Conservation (phyloP, 92 coral and sea anemone genomes). For the Umimayanthus chanpuru region DNA sequence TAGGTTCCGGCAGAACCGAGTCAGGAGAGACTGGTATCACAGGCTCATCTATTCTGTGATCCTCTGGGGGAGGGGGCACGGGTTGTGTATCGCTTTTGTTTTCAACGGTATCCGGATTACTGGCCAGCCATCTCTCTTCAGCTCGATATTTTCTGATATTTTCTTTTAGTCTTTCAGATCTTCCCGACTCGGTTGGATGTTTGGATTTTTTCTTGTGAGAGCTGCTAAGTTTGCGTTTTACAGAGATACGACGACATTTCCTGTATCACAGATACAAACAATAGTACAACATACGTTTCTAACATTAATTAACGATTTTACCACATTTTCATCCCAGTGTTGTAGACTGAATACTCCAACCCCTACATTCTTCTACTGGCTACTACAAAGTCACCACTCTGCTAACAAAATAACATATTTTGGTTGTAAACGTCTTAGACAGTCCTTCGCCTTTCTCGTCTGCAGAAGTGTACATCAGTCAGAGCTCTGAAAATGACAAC, state of each 20-base stretch:
- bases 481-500: no score
- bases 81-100: constrained; percentile 54
- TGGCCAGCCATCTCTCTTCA: constrained; percentile 73
- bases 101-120: constrained; percentile 63
- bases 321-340: no score
- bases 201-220: constrained; percentile 43
- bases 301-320: no score
- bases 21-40: constrained; percentile 25
- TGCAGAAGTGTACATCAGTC: no score
- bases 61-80: constrained; percentile 8
- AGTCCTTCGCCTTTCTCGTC: no score
- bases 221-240: constrained; percentile 66
- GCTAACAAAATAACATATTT: no score
- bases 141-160: constrained; percentile 77
- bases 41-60: constrained; percentile 4
- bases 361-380: no score
- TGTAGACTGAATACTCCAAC: no score
- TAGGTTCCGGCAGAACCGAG: neutral
- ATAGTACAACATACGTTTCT: no score
- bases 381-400: no score
- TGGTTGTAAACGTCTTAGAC: no score
- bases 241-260: constrained; percentile 61
- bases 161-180: constrained; percentile 80
- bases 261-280: constrained; percentile 21
- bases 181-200: constrained; percentile 53